These are phyloP conservation scores for Hybognathus amarus DNA, from an alignment of 2,797 vertebrate genomes.

Conservation along the genomic window DNA sequence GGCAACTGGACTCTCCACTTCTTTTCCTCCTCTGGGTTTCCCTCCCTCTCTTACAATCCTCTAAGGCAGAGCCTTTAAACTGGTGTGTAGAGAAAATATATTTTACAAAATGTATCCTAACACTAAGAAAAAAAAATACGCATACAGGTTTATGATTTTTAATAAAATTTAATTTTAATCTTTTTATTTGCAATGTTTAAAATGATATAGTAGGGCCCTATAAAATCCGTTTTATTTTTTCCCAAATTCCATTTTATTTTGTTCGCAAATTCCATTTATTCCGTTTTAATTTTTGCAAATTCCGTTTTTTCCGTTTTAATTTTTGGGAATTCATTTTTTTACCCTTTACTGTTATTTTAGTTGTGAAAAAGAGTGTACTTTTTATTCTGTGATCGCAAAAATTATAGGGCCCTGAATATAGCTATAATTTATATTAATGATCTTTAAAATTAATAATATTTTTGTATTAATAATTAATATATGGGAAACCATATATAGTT, in stretches of 20 bases:
- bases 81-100: background rate
- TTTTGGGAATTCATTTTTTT: no score
- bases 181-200: background rate
- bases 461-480: background rate
- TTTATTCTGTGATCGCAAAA: no score
- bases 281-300: no score
- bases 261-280: no score
- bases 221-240: no score
- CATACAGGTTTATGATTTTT: background rate
- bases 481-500: background rate
- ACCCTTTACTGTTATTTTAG: no score
- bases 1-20: conserved; percentile 23
- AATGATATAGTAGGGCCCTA: no score
- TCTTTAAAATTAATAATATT: background rate
- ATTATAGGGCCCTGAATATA: no score
- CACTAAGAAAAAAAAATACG: background rate
- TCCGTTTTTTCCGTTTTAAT: no score
- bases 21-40: conserved; percentile 24
- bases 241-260: no score
- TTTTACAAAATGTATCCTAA: background rate
- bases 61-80: conserved; percentile 6
- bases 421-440: background rate
- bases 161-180: background rate
- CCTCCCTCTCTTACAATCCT: conserved; percentile 19
- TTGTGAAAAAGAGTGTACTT: no score